A percentile compares a stretch with the other conserved stretches of the same genome.
phyloP scores from a whole-genome alignment of 2,888 invertebrate species.

The Mesorhabditis belari region DNA sequence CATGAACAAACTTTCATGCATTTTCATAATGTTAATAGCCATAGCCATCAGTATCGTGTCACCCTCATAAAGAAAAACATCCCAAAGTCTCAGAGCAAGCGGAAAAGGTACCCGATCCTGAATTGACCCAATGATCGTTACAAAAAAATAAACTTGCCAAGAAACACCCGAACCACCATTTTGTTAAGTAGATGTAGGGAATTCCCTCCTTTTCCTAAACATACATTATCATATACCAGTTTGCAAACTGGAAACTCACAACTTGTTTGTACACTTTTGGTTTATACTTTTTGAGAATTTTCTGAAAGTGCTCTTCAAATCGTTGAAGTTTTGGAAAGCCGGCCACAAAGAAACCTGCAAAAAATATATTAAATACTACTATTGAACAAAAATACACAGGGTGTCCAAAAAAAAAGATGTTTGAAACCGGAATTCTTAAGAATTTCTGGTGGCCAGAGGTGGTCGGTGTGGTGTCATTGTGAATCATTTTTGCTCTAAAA shows the following conservation, averaged over 20 bases:
- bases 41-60: constrained; percentile 86
- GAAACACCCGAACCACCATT: constrained; percentile 99
- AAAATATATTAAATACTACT: too few species aligned
- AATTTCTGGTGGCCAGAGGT: too few species aligned
- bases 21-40: constrained; percentile 87
- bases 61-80: constrained; percentile 88
- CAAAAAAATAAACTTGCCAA: too few species aligned
- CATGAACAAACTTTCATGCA: constrained; percentile 71
- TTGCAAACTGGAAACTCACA: constrained; percentile 47
- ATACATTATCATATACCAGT: too few species aligned
- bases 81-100: constrained; percentile 78
- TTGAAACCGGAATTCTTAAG: too few species aligned
- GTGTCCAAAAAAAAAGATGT: too few species aligned
- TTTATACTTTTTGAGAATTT: constrained; percentile 83
- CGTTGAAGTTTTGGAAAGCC: constrained; percentile 94
- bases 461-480: too few species aligned
- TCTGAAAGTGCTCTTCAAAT: constrained; percentile 91
- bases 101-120: constrained; percentile 86
- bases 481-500: too few species aligned
- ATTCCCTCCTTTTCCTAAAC: constrained; percentile 77
- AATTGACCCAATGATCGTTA: too few species aligned
- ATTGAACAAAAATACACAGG: too few species aligned
- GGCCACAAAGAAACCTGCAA: constrained; percentile 73
- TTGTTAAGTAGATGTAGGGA: constrained; percentile 89
- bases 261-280: constrained; percentile 91